Base-by-base conservation (phyloP, 1,140 invertebrate genomes). In the Elymnias hypermnestra region DNA sequence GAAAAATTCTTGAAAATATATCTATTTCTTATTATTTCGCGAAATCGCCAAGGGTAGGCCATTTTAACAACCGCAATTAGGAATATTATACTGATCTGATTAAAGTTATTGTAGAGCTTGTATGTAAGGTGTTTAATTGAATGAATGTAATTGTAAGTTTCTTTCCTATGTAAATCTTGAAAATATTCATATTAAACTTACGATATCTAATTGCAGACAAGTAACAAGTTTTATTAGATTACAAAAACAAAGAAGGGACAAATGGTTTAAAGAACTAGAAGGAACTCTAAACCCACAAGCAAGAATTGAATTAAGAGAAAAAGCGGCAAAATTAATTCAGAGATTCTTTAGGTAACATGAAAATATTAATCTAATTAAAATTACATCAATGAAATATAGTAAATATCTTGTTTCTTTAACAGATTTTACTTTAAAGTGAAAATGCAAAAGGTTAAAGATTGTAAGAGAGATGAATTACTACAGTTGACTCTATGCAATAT, bases 371-470 rank as follows among this genome's bases (percentile, higher is more conserved):
- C n/a, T n/a, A 29, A 10, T 43, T 77, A 73, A 58, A 28, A 18
- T 6, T 77, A 71, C 49, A 71, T 77, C 40, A 40, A 65, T 42
- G 37, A 67, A 4, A 78, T 78, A 48, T 59, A 74, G 43, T 43
- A 55, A 29, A 60, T n/a, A n/a, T n/a, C n/a, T n/a, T n/a, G 25
- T 38, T n/a, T 25, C 0, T 29, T 46, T 26, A 29, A 10, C 45
- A 81, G 76, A 58, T 33, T 21, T 6, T 77, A 71, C 49, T 72
- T 77, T 42, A 40, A 65, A 44, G 37, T 69, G 4, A 78, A 81
- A 48, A 61, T 74, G 43, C 43, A 55, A 29, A 60, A 36, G 15
- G 18, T 63, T 13, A 29, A 31, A 41, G 43, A 71, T 42, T 67
- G 58, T 33, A 57, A 58, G 44, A 35, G 50, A 17, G 64, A 76